Base-by-base conservation (phyloP, 2,113 vertebrate species). In the Albula goreensis region DNA sequence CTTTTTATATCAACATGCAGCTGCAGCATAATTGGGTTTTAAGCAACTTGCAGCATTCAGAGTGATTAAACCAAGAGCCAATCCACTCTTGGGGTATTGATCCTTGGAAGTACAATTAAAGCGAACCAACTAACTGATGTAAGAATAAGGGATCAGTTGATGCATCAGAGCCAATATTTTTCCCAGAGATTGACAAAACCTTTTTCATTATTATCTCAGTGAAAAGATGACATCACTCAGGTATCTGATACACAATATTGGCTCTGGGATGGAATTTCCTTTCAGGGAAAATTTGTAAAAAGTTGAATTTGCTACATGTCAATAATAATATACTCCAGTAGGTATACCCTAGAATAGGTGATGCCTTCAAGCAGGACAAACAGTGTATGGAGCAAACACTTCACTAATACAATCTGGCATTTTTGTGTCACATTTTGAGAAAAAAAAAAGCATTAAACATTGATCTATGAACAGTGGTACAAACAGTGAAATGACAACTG, bases 41-140 rank as follows among this genome's bases (percentile, higher is more conserved):
- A 89, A 88, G 82, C 84, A 89, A 88, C 78, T 84, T 48, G 15
- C 79, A 79, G 89, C 87, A 90, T 89, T 89, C 70, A 85, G 81
- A 60, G 86, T 82, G 80, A 91, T 88, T 91, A 88, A 85, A 85
- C 79, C 70, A 51, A 12, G 52, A 80, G 78, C 84, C 86, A 90
- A 82, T 84, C 86, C 82, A 50, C 81, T 41, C 79, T 86, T 80
- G 83, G 82, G 63, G n/a, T 88, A 91, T 89, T 86, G 91, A 91
- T 91, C 85, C 52, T 25, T 81, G 22, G 31, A 70, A 89, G 83
- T 83, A 87, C 87, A 88, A 87, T 87, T 89, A 88, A 89, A 85
- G 88, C 86, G 82, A 87, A 87, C 84, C 17, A 17, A 19, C 19
- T 50, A 50, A 60, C 74, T 74, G 31, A 70, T 83, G 78, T 87